A percentile compares a stretch with the other conserved stretches of the same genome.
Conservation (phyloP, 2,797 vertebrate genomes). For the Typhlichthys eigenmanni region DNA sequence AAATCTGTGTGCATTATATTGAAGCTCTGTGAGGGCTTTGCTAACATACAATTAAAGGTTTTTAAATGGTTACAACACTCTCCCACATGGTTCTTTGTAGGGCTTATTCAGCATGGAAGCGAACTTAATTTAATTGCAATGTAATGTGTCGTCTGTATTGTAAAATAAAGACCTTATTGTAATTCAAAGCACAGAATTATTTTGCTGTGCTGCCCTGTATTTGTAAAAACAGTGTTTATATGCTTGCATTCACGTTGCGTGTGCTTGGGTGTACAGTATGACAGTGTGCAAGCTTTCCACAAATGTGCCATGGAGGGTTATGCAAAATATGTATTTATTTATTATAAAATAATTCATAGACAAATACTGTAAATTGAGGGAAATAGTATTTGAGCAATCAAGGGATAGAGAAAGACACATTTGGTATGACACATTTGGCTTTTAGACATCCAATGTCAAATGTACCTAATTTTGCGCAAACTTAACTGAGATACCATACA, state of each 20-base stretch:
- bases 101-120: neutral
- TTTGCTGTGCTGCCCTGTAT: neutral
- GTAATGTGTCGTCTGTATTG: conserved; percentile 3
- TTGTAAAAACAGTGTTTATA: neutral
- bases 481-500: too few species aligned
- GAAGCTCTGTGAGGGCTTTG: neutral
- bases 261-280: neutral
- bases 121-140: neutral
- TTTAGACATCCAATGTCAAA: too few species aligned
- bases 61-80: neutral
- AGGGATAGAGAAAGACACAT: neutral
- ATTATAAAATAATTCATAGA: conserved; percentile 13
- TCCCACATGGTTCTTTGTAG: neutral
- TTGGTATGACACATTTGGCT: too few species aligned
- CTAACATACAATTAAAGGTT: too few species aligned
- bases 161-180: neutral
- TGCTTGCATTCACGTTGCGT: neutral
- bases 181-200: neutral
- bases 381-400: neutral
- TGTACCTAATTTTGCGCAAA: too few species aligned
- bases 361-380: neutral
- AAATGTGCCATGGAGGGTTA: neutral
- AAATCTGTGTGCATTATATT: too few species aligned
- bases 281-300: neutral
- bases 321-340: conserved; percentile 9